phyloP scores from a whole-genome alignment of 1,140 invertebrate genomes.

The Lordiphosa mommai region DNA sequence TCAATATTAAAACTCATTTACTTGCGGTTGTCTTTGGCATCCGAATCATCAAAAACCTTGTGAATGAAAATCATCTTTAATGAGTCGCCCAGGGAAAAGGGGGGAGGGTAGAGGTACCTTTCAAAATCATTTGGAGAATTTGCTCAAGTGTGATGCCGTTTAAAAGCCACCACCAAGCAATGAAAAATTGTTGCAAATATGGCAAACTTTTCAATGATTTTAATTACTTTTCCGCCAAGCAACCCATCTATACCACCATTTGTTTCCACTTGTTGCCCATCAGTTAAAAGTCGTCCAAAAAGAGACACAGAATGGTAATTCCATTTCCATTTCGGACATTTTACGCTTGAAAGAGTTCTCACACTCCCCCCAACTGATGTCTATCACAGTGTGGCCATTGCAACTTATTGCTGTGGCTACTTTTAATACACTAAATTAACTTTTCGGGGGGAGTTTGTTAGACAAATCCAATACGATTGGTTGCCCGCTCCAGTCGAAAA shows the following conservation, averaged over 20 bases:
- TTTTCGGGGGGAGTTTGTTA: constrained; percentile 21
- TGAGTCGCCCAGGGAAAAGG: constrained; percentile 32
- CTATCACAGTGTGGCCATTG: constrained; percentile 55
- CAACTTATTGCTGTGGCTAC: constrained; percentile 66
- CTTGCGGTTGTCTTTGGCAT: constrained; percentile 57
- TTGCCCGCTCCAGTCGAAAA: constrained; percentile 1
- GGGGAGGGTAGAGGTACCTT: not conserved
- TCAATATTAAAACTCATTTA: constrained; percentile 75
- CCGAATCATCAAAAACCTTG: constrained; percentile 26
- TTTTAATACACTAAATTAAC: constrained; percentile 75
- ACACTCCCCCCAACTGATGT: constrained; percentile 30
- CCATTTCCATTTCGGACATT: constrained; percentile 55
- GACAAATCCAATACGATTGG: too few species aligned
- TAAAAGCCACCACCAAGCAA: constrained; percentile 29
- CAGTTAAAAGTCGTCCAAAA: constrained; percentile 49
- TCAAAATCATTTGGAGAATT: constrained; percentile 6
- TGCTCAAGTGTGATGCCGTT: constrained; percentile 56
- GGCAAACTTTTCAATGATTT: constrained; percentile 43
- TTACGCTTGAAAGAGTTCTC: constrained; percentile 53
- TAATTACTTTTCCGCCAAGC: constrained; percentile 54
- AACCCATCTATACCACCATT: constrained; percentile 27
- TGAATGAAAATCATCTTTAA: constrained; percentile 43
- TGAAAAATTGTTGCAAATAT: constrained; percentile 32
- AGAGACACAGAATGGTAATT: constrained; percentile 46
- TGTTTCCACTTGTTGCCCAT: constrained; percentile 65